Conservation (phyloP, 2,797 vertebrate species). For the Falco columbarius region DNA sequence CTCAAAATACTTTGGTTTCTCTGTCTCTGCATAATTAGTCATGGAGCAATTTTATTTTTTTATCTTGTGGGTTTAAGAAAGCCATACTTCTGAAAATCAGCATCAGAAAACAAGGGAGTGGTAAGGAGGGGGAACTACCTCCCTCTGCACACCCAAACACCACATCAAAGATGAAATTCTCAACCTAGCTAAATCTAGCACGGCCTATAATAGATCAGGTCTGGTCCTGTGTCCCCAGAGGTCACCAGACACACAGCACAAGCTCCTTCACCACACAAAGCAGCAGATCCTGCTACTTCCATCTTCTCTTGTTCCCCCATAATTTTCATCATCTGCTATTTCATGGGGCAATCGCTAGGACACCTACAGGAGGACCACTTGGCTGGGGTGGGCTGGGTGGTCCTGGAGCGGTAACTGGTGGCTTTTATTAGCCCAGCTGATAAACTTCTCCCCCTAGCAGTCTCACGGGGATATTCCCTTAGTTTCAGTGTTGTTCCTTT, state of each 20-base stretch:
- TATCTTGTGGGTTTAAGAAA: background rate
- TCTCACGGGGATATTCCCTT: background rate
- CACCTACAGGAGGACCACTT: background rate
- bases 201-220: background rate
- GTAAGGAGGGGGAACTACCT: background rate
- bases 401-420: background rate
- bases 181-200: background rate
- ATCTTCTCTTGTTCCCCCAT: background rate
- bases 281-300: background rate
- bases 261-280: background rate
- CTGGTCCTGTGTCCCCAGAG: background rate
- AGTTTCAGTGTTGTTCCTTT: background rate
- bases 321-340: background rate
- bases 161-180: background rate
- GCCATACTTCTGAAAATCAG: background rate
- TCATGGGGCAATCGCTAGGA: background rate
- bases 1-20: background rate
- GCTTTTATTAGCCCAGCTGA: background rate
- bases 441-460: background rate
- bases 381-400: background rate
- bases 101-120: background rate
- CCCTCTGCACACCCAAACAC: background rate
- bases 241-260: background rate
- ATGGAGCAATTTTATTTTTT: background rate
- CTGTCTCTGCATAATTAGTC: background rate